Conservation (phyloP, 1,140 invertebrate species). For the Thaumetopoea pityocampa region DNA sequence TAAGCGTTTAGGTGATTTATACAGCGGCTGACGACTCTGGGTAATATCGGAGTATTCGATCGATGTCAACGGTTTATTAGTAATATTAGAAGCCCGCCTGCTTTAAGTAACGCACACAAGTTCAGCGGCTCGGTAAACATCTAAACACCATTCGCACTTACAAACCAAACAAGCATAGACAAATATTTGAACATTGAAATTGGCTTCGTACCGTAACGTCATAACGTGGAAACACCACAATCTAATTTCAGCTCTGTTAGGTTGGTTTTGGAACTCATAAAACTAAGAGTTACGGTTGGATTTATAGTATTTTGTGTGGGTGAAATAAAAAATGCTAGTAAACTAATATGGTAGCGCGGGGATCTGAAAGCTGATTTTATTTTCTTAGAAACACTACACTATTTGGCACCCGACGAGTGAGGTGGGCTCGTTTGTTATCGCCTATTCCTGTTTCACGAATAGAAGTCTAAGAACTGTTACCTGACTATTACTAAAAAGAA, state of each 20-base stretch:
- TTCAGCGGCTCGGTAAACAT: constrained; percentile 66
- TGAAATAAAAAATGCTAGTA: constrained; percentile 47
- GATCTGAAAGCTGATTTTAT: constrained; percentile 54
- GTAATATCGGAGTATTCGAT: constrained; percentile 28
- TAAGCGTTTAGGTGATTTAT: constrained; percentile 30
- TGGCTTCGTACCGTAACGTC: constrained; percentile 46
- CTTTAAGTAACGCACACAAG: constrained; percentile 49
- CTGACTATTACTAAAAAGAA: no score
- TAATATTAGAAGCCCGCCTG: constrained; percentile 50
- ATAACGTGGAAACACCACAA: constrained; percentile 22
- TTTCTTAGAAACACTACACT: constrained; percentile 54
- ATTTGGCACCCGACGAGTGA: constrained; percentile 22
- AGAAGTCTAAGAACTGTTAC: no score
- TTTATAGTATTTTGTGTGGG: constrained; percentile 31
- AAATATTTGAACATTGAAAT: constrained; percentile 70
- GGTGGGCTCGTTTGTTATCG: constrained; percentile 24
- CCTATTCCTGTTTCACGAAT: no score
- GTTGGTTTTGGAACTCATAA: constrained; percentile 31
- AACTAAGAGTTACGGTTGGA: constrained; percentile 8
- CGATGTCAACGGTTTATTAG: constrained; percentile 63
- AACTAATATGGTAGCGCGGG: constrained; percentile 59
- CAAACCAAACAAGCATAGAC: constrained; percentile 66
- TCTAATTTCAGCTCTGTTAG: constrained; percentile 41
- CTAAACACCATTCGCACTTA: constrained; percentile 73
- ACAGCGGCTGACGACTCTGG: constrained; percentile 3